Percentiles rank a stretch among this genome's conserved stretches.
These are phyloP conservation scores for Mus musculus DNA, from an alignment of 2,113 vertebrate species.

Conservation along the genomic window GRCm39 chr17:35403001-35403500, in stretches of 20 bases:
- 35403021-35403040: constrained; percentile 32
- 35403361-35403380: constrained; percentile 65
- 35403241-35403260: constrained; percentile 38
- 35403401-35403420: neutral
- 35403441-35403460: neutral
- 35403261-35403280: constrained; percentile 66
- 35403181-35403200: constrained; percentile 59
- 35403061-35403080: constrained; percentile 55
- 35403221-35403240: constrained; percentile 39
- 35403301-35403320: constrained; percentile 19
- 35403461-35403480: too few species aligned
- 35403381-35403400: constrained; percentile 18
- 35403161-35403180: constrained; percentile 63
- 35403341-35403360: neutral
- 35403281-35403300: neutral
- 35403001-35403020: neutral
- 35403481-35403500: neutral
- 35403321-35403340: constrained; percentile 65
- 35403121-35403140: constrained; percentile 9
- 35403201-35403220: constrained; percentile 46
- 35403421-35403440: neutral
- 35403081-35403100: neutral
- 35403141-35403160: constrained; percentile 50
- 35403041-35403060: constrained; percentile 60
- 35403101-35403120: constrained; percentile 67